phyloP scores from a whole-genome alignment of 2,797 vertebrate species.

The Galago senegalensis region DNA sequence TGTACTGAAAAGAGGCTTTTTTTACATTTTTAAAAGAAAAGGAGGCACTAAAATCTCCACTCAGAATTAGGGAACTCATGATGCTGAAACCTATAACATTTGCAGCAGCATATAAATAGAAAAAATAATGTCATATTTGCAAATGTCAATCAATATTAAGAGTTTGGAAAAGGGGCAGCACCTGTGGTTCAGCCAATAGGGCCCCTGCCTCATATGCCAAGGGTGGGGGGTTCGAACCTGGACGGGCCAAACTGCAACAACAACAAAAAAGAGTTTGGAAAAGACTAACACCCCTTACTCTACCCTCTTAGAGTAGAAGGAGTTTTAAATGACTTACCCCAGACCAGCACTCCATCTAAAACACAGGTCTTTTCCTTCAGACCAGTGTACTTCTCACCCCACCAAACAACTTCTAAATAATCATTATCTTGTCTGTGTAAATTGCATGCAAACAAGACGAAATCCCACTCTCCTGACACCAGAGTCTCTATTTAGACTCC shows the following conservation, averaged over 20 bases:
- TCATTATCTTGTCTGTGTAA: conserved; percentile 31
- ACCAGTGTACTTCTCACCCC: not conserved
- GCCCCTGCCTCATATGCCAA: too few relatives aligned
- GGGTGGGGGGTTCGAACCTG: too few relatives aligned
- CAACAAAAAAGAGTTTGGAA: not conserved
- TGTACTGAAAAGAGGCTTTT: not conserved
- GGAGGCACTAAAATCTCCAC: conserved; percentile 42
- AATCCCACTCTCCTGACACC: not conserved
- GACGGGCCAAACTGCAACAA: too few relatives aligned
- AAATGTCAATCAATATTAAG: not conserved
- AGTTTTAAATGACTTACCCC: not conserved
- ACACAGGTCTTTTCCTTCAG: conserved; percentile 10
- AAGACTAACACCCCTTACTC: not conserved
- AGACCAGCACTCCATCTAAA: not conserved
- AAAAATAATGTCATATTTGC: not conserved
- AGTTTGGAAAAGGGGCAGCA: not conserved
- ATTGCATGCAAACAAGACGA: not conserved
- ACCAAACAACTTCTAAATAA: conserved; percentile 6
- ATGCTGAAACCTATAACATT: conserved; percentile 31
- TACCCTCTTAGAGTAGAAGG: not conserved
- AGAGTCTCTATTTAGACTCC: conserved; percentile 45
- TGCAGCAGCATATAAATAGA: not conserved
- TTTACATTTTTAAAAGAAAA: conserved; percentile 51
- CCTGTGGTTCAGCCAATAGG: too few relatives aligned
- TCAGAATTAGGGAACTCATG: not conserved